Evolutionary conservation across 2,113 vertebrate genomes (phyloP).

Genomic region (Phalacrocorax brasilianus): DNA sequence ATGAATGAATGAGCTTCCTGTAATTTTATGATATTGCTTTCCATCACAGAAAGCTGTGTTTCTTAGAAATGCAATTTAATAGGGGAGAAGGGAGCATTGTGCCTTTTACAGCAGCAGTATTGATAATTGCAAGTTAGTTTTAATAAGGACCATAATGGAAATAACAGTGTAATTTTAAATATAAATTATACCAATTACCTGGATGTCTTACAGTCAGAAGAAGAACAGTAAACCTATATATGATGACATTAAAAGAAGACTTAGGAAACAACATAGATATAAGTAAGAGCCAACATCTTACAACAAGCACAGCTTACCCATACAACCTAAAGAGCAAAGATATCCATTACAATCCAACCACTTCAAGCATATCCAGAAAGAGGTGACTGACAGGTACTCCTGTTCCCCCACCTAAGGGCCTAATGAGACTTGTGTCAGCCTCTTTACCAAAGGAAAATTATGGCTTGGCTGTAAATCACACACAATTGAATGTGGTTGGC

Average conservation of each 20-base stretch:
- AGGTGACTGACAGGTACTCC: background rate
- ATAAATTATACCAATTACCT: background rate
- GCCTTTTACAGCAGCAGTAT: background rate
- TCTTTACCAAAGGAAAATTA: background rate
- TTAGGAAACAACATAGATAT: background rate
- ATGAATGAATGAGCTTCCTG: background rate
- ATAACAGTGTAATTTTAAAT: background rate
- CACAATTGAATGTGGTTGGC: background rate
- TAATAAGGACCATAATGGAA: background rate
- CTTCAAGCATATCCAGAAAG: background rate
- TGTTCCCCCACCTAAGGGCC: background rate
- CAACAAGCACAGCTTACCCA: background rate
- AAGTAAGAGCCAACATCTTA: background rate
- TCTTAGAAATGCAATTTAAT: background rate
- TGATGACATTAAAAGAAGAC: background rate
- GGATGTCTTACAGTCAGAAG: background rate
- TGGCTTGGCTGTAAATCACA: background rate
- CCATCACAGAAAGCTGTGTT: background rate
- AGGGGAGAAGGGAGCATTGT: background rate
- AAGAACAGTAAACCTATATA: background rate
- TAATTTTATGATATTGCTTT: background rate
- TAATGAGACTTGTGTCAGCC: background rate
- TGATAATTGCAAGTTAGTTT: background rate
- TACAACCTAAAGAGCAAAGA: background rate
- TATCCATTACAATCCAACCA: background rate